Evolutionary conservation across 2,113 vertebrate species (phyloP).

Genomic region (Pseudonaja textilis): DNA sequence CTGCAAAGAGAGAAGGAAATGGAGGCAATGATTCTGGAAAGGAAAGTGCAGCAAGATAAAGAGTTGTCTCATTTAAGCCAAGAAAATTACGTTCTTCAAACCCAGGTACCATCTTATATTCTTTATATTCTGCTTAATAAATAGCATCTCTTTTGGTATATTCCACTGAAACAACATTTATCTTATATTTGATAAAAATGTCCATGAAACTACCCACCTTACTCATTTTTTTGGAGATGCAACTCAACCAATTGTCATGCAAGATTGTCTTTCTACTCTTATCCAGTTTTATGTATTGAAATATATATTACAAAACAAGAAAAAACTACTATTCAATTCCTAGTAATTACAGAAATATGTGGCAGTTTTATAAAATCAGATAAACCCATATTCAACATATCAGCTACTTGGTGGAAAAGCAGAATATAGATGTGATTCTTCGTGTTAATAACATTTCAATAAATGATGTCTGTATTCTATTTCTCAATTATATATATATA

Average conservation of each 20-base stretch:
- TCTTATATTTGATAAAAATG: background rate
- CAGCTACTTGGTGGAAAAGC: background rate
- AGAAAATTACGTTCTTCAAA: slow-evolving; percentile 85
- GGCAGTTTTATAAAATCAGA: background rate
- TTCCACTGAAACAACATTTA: background rate
- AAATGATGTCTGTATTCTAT: background rate
- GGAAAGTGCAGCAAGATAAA: slow-evolving; percentile 71
- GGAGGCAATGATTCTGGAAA: slow-evolving; percentile 61
- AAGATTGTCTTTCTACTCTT: background rate
- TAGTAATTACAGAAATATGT: background rate
- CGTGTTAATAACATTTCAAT: background rate
- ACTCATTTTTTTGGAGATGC: background rate
- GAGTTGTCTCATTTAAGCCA: slow-evolving; percentile 78
- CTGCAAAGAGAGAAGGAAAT: slow-evolving; percentile 74
- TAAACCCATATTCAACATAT: background rate
- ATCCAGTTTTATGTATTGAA: background rate
- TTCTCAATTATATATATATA: background rate
- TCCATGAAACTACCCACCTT: background rate
- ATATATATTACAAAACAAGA: background rate
- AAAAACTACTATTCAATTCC: background rate
- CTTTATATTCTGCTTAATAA: background rate
- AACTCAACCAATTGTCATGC: background rate
- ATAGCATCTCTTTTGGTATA: background rate
- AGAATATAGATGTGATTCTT: background rate
- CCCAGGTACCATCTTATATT: slow-evolving; percentile 75